Percentiles rank a stretch among this genome's conserved stretches.
phyloP scores from a whole-genome alignment of 2,113 vertebrate species.

The Brienomyrus longianalis region DNA sequence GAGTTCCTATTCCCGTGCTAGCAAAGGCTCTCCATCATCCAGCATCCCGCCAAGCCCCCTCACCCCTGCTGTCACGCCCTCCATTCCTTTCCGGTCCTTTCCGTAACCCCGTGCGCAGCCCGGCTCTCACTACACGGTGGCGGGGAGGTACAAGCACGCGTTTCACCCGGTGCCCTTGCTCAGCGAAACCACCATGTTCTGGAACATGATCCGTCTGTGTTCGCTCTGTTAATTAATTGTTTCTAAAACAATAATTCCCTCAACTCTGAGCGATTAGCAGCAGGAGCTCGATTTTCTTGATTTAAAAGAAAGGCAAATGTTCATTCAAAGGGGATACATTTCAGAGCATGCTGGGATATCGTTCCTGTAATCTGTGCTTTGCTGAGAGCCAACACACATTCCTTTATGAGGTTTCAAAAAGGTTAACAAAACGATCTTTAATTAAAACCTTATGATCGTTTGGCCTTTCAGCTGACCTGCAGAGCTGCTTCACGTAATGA shows the following conservation, averaged over 20 bases:
- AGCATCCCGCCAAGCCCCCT: not conserved
- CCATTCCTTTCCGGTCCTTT: not conserved
- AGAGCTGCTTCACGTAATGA: not conserved
- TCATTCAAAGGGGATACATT: not conserved
- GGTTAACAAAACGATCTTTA: not conserved
- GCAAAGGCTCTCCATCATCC: not conserved
- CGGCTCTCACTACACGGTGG: not conserved
- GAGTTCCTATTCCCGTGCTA: not conserved
- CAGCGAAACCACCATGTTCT: not conserved
- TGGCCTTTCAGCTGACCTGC: not conserved
- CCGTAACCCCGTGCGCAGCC: not conserved
- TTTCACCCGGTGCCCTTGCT: not conserved
- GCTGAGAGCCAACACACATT: not conserved
- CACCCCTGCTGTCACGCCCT: not conserved
- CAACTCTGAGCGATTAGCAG: constrained; percentile 17
- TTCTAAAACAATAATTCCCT: constrained; percentile 17
- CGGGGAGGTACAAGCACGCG: not conserved
- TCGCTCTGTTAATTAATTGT: constrained; percentile 1
- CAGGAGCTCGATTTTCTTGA: not conserved
- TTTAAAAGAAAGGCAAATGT: not conserved
- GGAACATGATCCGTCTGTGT: not conserved
- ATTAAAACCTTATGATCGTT: constrained; percentile 1
- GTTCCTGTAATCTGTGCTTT: not conserved
- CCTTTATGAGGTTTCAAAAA: not conserved
- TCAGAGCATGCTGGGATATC: not conserved